Base-by-base conservation (phyloP, 2,113 vertebrate species). In the Coturnix japonica region DNA sequence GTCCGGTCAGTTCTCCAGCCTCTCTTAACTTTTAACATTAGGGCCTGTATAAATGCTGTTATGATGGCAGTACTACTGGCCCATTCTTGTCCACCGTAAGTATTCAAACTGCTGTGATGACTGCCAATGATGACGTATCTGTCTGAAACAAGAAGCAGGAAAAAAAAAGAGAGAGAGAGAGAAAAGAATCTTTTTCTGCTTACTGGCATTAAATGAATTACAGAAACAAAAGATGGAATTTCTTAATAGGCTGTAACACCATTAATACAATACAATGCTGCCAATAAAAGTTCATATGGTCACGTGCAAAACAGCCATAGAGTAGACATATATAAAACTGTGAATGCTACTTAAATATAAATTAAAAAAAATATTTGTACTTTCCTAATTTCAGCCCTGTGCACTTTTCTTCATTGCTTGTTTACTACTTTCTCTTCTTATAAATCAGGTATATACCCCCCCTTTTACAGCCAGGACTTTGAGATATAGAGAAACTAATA, bases 1-100 rank as follows among this genome's bases (percentile, higher is more conserved):
- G 98, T 99, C 9, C 99, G 97, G 72, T 98, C 98, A 2, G 98
- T 98, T 75, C 98, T 98, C 99, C 98, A 99, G 64, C 98, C 98
- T 81, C 43, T 97, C 77, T 97, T 98, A 78, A 98, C 98, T 83
- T 98, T 96, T 81, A 97, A 41, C 85, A 98, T 97, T 96, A 99
- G 94, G 20, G 98, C 97, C 11, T 95, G 97, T 35, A 99, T 98
- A 85, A 99, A 97, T 3, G 98, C 98, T 65, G 98, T 98, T 96
- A 98, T 97, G 13, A 98, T 93, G 39, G 98, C 98, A 25, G 98
- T 98, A 70, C 98, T 96, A 31, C 98, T 98, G 51, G 97, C 96
- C 98, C 98, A 98, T 26, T 97, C 97, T 11, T 96, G 97, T 39
- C 94, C 93, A 18, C 43, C 69, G 2, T 96, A 97, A 61, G 91